Evolutionary conservation across 2,797 vertebrate species (phyloP).

Genomic region (Scolopax bukidnonensis): DNA sequence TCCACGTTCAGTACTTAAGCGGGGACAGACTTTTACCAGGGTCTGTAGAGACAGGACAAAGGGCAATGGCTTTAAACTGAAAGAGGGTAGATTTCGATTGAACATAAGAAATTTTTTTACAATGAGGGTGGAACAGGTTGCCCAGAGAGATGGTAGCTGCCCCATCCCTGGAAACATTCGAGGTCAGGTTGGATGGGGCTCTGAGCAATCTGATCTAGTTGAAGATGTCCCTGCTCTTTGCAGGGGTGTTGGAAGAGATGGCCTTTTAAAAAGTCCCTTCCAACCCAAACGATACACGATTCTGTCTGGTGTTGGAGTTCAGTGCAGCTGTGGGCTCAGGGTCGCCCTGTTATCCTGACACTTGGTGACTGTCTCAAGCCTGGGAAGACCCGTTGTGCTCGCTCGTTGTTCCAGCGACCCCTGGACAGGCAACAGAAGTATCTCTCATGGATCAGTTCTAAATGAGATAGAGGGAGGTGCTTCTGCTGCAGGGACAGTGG

Average conservation of each 20-base stretch:
- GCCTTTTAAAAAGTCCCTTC: not conserved
- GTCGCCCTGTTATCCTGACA: not conserved
- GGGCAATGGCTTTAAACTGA: not conserved
- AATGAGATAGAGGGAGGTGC: not conserved
- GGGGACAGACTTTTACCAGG: not conserved
- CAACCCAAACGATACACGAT: rapidly evolving
- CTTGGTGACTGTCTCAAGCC: not conserved
- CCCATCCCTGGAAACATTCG: not conserved
- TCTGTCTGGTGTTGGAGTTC: rapidly evolving
- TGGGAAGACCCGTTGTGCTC: not conserved
- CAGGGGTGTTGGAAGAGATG: rapidly evolving
- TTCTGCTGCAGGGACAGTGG: rapidly evolving
- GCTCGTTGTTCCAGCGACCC: rapidly evolving
- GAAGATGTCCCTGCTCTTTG: rapidly evolving
- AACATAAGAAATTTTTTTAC: rapidly evolving
- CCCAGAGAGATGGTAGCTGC: not conserved
- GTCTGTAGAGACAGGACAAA: too few species aligned
- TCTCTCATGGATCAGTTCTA: not conserved
- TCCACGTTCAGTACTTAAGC: rapidly evolving
- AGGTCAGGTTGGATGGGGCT: not conserved
- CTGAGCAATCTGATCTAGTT: rapidly evolving
- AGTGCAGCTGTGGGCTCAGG: not conserved
- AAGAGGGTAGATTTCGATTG: not conserved
- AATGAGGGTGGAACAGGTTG: rapidly evolving
- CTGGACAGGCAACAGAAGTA: not conserved